Conservation (phyloP, 2,888 invertebrate species). For the Pegoplata infirma region DNA sequence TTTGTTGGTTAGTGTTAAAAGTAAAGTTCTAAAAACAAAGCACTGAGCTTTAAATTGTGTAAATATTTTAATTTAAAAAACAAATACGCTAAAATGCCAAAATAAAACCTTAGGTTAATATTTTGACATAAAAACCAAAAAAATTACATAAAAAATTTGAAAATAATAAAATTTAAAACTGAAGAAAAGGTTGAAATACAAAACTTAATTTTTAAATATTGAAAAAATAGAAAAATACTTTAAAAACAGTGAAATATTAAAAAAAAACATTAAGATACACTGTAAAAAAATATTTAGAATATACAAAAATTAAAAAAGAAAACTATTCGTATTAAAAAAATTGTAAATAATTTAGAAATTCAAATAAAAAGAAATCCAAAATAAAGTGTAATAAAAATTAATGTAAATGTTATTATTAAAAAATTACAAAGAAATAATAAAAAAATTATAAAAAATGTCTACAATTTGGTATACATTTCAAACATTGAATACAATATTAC, state of each 20-base stretch:
- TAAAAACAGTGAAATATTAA: constrained; percentile 14
- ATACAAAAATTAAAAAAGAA: constrained; percentile 29
- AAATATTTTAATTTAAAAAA: constrained; percentile 70
- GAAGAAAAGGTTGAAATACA: constrained; percentile 27
- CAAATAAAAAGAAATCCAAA: constrained; percentile 35
- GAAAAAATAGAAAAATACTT: neutral
- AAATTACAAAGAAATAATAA: constrained; percentile 22
- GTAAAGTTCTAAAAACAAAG: constrained; percentile 48
- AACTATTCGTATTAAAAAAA: constrained; percentile 34
- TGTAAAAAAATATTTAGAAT: too few relatives aligned
- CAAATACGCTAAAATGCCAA: constrained; percentile 53
- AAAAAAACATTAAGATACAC: too few relatives aligned
- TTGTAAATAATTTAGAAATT: constrained; percentile 55
- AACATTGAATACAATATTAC: neutral
- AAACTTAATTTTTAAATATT: constrained; percentile 1
- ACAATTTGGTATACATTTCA: neutral
- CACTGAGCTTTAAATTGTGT: constrained; percentile 69
- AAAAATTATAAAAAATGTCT: constrained; percentile 17
- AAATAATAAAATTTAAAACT: constrained; percentile 54
- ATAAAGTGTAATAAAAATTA: constrained; percentile 48
- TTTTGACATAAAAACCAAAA: constrained; percentile 37
- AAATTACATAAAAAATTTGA: constrained; percentile 59
- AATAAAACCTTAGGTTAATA: constrained; percentile 18
- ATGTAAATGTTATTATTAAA: constrained; percentile 64
- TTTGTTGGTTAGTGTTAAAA: constrained; percentile 47